Evolutionary conservation across 1,140 invertebrate species (phyloP), one percentile per base, ranked within the genome.

Genomic region (Lepidurus packardi): DNA sequence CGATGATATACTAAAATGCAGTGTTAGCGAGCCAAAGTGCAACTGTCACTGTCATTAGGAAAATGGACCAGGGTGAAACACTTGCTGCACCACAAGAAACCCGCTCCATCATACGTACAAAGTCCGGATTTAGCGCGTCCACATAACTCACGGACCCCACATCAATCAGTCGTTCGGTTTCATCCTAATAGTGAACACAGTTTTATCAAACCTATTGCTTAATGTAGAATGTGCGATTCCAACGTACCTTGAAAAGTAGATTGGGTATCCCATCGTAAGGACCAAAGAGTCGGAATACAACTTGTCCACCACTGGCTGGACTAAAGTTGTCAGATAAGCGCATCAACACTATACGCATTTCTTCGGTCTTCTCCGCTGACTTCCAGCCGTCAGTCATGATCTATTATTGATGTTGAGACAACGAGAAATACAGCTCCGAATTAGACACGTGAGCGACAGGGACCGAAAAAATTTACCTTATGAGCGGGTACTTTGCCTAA

Each of bases 401-500:
- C 85, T 86, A 78, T 13, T 81, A 82, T 78, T 75, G 73, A 34
- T 34, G 34, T 34, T 4, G 34, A 4, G 34, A 4, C 34, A 34
- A 34, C 34, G 34, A 34, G 34, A 1, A 2, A 34, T 3, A 34
- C 2, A 34, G 34, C 34, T 34, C 4, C 4, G 34, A 34, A 4
- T 34, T 34, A 34, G 34, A 34, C 34, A 34, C 4, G 34, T 34
- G 2, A 34, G 34, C 34, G 34, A 34, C 34, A 34, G 34, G 3
- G 3, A 4, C 34, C 34, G 3, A 34, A 4, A 34, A 34, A 7
- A 79, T 80, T 83, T 81, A 88, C 84, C 77, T 88, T 83, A 47
- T 85, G 84, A 0, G 90, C 87, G 7, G 91, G 88, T 9, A 92
- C 88, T 79, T 88, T 84, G 1, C 90, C 90, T 24, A 92, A 82